Evolutionary conservation across 2,113 vertebrate species (phyloP).

Genomic region (Platysteira castanea): DNA sequence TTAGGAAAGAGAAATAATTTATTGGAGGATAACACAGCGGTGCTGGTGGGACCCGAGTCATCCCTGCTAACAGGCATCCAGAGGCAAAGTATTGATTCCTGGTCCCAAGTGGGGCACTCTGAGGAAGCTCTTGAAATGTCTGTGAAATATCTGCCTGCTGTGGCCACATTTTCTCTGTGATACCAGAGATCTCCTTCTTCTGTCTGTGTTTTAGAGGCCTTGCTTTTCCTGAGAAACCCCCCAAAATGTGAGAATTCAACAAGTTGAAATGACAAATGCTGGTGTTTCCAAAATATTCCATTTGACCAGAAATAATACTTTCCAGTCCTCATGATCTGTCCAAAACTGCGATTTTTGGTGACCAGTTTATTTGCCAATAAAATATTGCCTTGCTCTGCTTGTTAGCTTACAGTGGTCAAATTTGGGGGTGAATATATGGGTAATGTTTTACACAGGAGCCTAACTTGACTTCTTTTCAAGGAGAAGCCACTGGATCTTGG

Average conservation of each 20-base stretch:
- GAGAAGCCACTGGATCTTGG: conserved; percentile 8
- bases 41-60: not conserved
- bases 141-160: not conserved
- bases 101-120: not conserved
- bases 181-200: not conserved
- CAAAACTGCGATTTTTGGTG: not conserved
- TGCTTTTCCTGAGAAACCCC: not conserved
- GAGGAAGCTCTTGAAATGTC: not conserved
- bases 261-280: not conserved
- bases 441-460: not conserved
- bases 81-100: not conserved
- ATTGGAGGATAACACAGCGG: not conserved
- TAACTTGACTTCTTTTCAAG: not conserved
- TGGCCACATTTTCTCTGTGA: not conserved
- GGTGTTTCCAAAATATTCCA: not conserved
- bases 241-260: not conserved
- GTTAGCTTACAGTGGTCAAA: not conserved
- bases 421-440: not conserved
- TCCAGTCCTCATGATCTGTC: not conserved
- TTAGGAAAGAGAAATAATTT: not conserved
- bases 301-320: not conserved
- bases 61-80: not conserved
- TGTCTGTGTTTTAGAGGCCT: not conserved
- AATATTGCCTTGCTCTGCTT: not conserved
- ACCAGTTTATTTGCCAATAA: not conserved